Evolutionary conservation across 2,888 invertebrate genomes (phyloP), one percentile per base, ranked within the genome.

Genomic region (Boloria euphrosyne): DNA sequence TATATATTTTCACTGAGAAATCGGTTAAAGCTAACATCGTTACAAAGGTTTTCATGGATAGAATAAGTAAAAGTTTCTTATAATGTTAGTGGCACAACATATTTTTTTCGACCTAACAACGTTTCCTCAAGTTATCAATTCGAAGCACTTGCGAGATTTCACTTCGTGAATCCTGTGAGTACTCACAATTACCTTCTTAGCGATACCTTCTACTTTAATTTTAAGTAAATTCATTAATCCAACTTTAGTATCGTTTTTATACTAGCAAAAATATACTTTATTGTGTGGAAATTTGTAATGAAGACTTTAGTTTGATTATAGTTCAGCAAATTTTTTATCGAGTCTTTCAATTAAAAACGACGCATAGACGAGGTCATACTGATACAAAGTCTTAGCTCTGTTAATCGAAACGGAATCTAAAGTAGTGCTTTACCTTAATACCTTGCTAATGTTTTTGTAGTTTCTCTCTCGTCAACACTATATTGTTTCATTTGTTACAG

Each of bases 121-220:
- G 63, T 38, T 60, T 58, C 47, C 44, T 68, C 70, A 66, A 66
- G 70, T 71, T 66, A 71, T 51, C 67, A 67, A 71, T 73, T 71
- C 70, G 64, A 73, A 54, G 58, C 68, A 70, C 68, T 73, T 61
- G 66, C 68, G 64, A 67, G 68, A 70, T 71, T 73, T 73, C 70
- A 67, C 68, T 70, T 73, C n/a, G 53, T 27, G 59, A 52, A 54
- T 62, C 59, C 62, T 64, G 67, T 60, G 44, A 47, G 59, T 62
- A 61, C 51, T 58, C 57, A 53, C 44, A 64, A 47, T 38, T 63
- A 61, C 49, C 49, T 63, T 59, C 47, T 47, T 14, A 10, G 13
- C 52, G 55, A 44, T 63, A 7, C 46, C 13, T 61, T 58, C 7
- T 10, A 38, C 7, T 38, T 38, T 38, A 2, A 3, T 38, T 38